These are phyloP conservation scores for Zootoca vivipara DNA, from an alignment of 2,113 vertebrate species.

Conservation along the genomic window DNA sequence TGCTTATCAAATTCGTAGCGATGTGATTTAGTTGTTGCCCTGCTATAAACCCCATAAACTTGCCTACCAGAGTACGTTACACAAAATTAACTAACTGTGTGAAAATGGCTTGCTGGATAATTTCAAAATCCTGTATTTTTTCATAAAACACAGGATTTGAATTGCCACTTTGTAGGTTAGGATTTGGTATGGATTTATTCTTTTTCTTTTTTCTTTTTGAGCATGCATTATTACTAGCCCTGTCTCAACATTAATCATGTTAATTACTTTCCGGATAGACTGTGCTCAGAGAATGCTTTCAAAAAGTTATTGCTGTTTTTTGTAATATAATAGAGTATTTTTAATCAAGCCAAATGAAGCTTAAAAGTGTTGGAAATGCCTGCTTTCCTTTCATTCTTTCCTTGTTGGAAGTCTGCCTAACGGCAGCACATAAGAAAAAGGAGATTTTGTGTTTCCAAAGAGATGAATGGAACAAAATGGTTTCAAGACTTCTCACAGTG, in stretches of 20 bases:
- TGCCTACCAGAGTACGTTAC: background rate
- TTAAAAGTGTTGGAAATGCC: slow-evolving; percentile 67
- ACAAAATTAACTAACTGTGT: background rate
- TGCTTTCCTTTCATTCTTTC: slow-evolving; percentile 64
- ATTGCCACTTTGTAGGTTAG: background rate
- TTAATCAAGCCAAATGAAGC: slow-evolving; percentile 73
- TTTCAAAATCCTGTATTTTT: background rate
- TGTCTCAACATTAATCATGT: slow-evolving; percentile 55
- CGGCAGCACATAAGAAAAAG: slow-evolving; percentile 57
- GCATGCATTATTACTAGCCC: background rate
- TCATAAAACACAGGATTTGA: background rate
- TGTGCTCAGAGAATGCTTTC: slow-evolving; percentile 46
- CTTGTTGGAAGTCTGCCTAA: slow-evolving; percentile 73
- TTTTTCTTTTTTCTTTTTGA: too few species aligned
- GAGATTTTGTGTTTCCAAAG: slow-evolving; percentile 27
- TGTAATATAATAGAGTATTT: slow-evolving; percentile 46
- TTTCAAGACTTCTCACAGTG: slow-evolving; percentile 10
- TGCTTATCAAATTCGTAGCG: background rate
- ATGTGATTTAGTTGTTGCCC: background rate
- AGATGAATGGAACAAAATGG: slow-evolving; percentile 27
- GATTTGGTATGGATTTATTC: background rate
- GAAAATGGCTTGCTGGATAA: background rate
- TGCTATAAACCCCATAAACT: background rate
- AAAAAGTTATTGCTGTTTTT: slow-evolving; percentile 54
- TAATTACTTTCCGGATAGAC: slow-evolving; percentile 47